Conservation (phyloP, 1,140 invertebrate genomes). For the Procambarus virginalis region DNA sequence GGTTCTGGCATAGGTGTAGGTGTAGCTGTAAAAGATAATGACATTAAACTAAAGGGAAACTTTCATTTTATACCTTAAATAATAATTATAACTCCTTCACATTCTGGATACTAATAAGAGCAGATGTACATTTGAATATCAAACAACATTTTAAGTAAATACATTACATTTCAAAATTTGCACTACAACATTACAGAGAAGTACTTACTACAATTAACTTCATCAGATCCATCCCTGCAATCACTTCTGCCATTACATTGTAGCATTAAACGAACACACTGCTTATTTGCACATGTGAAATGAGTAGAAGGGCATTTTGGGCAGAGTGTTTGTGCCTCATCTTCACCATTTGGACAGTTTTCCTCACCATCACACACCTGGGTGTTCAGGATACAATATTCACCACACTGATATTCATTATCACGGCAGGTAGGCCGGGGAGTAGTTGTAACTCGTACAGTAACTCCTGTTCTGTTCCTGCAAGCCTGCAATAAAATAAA, state of each 20-base stretch:
- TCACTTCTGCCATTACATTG: neutral
- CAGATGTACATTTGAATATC: too few species aligned
- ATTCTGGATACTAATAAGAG: too few species aligned
- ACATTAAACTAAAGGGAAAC: neutral
- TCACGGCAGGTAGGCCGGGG: neutral
- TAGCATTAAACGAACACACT: neutral
- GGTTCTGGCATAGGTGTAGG: neutral
- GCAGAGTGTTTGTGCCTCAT: neutral
- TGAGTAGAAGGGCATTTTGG: neutral
- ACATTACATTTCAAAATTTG: too few species aligned
- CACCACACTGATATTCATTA: constrained; percentile 3
- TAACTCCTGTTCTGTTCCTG: neutral
- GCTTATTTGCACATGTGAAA: neutral
- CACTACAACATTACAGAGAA: neutral
- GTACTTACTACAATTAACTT: neutral
- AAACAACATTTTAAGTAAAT: too few species aligned
- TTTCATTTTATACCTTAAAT: too few species aligned
- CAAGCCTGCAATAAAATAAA: neutral
- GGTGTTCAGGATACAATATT: neutral
- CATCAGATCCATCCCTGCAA: neutral
- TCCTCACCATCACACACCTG: neutral
- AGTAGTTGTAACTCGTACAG: neutral
- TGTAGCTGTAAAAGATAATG: neutral
- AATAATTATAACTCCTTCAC: too few species aligned
- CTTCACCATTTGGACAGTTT: constrained; percentile 12